phyloP scores from a whole-genome alignment of 92 coral and sea anemone species.

The Palythoa caribaeorum region DNA sequence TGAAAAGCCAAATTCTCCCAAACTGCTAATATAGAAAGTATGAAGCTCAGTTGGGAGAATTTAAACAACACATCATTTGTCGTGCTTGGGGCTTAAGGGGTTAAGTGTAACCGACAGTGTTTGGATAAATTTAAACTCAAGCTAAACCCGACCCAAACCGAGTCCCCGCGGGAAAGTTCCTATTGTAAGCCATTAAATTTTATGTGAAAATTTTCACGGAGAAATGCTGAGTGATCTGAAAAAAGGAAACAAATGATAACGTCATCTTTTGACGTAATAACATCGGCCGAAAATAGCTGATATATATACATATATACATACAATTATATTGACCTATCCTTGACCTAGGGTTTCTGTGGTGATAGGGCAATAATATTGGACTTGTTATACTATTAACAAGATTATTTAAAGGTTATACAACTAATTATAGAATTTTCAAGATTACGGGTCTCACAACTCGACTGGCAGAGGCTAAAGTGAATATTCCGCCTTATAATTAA shows the following conservation, averaged over 20 bases:
- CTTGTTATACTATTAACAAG: not conserved
- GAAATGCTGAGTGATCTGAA: not conserved
- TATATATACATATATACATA: not conserved
- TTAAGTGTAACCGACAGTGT: too few species aligned
- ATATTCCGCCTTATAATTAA: too few species aligned
- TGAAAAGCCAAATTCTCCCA: too few species aligned
- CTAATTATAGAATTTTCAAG: not conserved
- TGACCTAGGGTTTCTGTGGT: not conserved
- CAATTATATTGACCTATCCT: constrained; percentile 7
- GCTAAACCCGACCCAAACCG: too few species aligned
- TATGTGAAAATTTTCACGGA: not conserved
- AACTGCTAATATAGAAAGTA: too few species aligned
- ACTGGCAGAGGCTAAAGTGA: too few species aligned
- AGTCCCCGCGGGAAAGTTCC: too few species aligned
- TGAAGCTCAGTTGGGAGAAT: too few species aligned
- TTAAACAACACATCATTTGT: too few species aligned
- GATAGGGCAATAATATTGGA: not conserved
- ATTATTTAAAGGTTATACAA: not conserved
- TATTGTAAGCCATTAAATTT: too few species aligned
- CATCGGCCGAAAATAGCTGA: not conserved
- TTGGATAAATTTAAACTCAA: too few species aligned
- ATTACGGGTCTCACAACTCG: not conserved
- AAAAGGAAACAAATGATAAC: not conserved
- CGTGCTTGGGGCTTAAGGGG: too few species aligned
- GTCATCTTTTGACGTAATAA: not conserved